A percentile compares a stretch with the other conserved stretches of the same genome.
phyloP scores from a whole-genome alignment of 2,113 vertebrate species.

The Pteropus alecto region DNA sequence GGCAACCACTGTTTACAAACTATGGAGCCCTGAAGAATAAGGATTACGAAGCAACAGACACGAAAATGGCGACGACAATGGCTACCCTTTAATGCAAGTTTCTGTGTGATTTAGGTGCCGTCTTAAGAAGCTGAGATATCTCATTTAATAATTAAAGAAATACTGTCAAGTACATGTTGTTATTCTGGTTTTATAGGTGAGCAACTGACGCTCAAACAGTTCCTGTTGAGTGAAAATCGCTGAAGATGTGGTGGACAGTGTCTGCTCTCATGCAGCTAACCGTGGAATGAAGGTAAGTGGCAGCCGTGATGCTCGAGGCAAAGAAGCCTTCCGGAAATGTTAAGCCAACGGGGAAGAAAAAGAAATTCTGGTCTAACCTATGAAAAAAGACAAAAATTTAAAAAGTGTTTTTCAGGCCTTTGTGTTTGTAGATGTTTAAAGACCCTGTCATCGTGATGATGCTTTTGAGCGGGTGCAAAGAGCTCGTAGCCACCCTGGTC shows the following conservation, averaged over 20 bases:
- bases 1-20: too few relatives aligned
- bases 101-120: background rate
- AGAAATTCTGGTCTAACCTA: background rate
- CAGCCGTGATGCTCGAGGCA: too few relatives aligned
- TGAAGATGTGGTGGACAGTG: rapidly evolving
- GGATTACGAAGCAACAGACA: background rate
- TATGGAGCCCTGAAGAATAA: too few relatives aligned
- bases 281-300: background rate
- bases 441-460: too few relatives aligned
- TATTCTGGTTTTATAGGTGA: background rate
- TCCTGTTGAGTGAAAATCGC: background rate
- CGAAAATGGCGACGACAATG: rapidly evolving
- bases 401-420: background rate
- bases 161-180: rapidly evolving
- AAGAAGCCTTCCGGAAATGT: background rate
- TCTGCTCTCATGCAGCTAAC: background rate
- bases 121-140: background rate
- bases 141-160: background rate
- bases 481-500: rapidly evolving
- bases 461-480: background rate
- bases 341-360: background rate
- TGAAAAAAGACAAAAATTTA: background rate
- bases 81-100: too few relatives aligned
- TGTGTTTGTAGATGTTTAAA: too few relatives aligned
- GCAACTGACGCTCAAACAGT: background rate